These are phyloP conservation scores for Limosa lapponica DNA, from an alignment of 2,797 vertebrate species.

Conservation along the genomic window DNA sequence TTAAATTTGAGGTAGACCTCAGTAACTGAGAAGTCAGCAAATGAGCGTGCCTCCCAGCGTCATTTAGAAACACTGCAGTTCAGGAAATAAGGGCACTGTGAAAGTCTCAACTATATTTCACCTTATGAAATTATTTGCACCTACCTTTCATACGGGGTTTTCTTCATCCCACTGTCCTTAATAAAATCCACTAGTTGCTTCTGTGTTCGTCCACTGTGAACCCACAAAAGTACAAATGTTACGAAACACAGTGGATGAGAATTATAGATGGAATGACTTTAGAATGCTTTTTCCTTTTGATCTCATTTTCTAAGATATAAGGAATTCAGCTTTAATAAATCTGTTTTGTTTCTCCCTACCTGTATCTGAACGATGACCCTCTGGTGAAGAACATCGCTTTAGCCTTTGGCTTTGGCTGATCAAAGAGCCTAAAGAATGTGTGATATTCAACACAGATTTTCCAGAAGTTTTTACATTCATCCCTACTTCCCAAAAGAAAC, in stretches of 20 bases:
- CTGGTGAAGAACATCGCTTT: conserved; percentile 92
- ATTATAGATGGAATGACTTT: not conserved
- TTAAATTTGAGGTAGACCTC: not conserved
- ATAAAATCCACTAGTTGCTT: conserved; percentile 95
- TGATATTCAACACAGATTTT: conserved; percentile 99
- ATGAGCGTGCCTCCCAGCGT: not conserved
- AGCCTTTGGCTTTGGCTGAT: conserved; percentile 92
- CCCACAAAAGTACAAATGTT: conserved; percentile 37
- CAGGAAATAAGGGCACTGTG: not conserved
- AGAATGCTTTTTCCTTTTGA: not conserved
- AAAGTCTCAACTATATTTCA: not conserved
- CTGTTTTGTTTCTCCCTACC: conserved; percentile 76
- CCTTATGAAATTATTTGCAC: not conserved
- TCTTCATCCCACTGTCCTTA: conserved; percentile 88
- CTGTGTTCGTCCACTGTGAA: conserved; percentile 93
- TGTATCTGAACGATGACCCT: conserved; percentile 99
- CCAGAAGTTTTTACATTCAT: conserved; percentile 97
- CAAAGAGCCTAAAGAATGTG: conserved; percentile 93
- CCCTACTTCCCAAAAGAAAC: conserved; percentile 92
- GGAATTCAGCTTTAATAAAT: not conserved
- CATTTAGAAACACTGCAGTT: not conserved
- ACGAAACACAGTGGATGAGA: not conserved
- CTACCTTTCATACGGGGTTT: conserved; percentile 92
- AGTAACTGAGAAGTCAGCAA: not conserved
- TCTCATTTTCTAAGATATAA: not conserved